phyloP scores from a whole-genome alignment of 2,888 invertebrate genomes.

The Drosophila putrida region DNA sequence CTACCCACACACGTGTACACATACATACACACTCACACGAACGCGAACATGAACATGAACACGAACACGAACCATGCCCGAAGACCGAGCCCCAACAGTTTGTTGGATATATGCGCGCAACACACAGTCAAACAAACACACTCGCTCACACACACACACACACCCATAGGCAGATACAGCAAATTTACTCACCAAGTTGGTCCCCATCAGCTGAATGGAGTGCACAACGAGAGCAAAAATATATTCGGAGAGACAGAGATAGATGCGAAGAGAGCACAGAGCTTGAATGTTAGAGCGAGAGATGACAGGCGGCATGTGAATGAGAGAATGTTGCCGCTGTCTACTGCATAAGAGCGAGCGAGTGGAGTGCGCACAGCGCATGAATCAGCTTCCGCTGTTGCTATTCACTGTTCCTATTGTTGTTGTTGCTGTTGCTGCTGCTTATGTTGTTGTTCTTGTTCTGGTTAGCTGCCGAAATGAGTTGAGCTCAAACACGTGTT shows the following conservation, averaged over 20 bases:
- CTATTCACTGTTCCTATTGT: constrained; percentile 39
- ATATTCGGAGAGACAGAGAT: constrained; percentile 10
- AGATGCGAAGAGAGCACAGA: constrained; percentile 11
- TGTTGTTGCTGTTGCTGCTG: constrained; percentile 8
- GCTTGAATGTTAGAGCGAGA: constrained; percentile 44
- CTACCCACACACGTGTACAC: constrained; percentile 46
- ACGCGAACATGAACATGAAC: constrained; percentile 23
- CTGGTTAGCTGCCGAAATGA: constrained; percentile 50
- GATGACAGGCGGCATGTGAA: constrained; percentile 5
- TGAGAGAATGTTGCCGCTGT: constrained; percentile 35
- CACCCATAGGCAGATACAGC: constrained; percentile 33
- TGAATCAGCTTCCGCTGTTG: constrained; percentile 76
- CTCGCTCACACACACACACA: not conserved
- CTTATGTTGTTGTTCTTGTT: constrained; percentile 43
- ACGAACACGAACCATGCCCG: constrained; percentile 34
- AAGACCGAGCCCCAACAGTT: constrained; percentile 66
- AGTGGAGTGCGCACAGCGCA: constrained; percentile 59
- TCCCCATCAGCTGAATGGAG: constrained; percentile 54
- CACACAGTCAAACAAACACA: constrained; percentile 19
- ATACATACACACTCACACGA: constrained; percentile 15
- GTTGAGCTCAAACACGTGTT: constrained; percentile 62
- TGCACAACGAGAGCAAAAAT: constrained; percentile 34
- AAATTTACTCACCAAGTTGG: constrained; percentile 64
- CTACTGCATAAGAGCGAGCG: constrained; percentile 40
- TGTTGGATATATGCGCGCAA: constrained; percentile 57